A percentile compares a stretch with the other conserved stretches of the same genome.
phyloP scores from a whole-genome alignment of 2,113 vertebrate genomes.

The Gymnocephalus cernua region DNA sequence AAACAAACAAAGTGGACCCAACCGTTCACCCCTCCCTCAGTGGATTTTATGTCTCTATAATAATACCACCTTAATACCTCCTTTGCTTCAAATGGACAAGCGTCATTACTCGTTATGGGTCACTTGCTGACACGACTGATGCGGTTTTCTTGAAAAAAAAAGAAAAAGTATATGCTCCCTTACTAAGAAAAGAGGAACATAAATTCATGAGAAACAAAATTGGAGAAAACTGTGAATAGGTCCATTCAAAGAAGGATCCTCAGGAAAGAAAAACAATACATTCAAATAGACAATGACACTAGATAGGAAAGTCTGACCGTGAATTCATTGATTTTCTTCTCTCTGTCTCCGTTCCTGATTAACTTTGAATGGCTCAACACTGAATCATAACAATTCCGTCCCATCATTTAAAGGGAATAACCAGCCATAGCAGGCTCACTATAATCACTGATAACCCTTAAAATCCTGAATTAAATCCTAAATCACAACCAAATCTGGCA shows the following conservation, averaged over 20 bases:
- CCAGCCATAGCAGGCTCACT: background rate
- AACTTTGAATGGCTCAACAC: background rate
- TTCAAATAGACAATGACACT: background rate
- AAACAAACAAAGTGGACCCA: too few relatives aligned
- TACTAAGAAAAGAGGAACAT: too few relatives aligned
- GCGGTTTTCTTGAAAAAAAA: too few relatives aligned
- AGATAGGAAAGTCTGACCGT: background rate
- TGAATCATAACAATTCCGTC: background rate
- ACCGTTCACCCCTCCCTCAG: too few relatives aligned
- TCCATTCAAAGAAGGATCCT: background rate
- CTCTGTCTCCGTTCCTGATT: background rate
- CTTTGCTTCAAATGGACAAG: too few relatives aligned
- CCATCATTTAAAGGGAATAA: conserved; percentile 11
- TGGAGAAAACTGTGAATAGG: background rate
- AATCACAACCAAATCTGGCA: background rate
- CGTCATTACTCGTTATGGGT: background rate
- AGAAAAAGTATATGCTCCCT: too few relatives aligned
- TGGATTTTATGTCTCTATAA: too few relatives aligned
- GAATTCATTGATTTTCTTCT: background rate
- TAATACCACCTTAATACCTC: too few relatives aligned
- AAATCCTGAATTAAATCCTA: background rate
- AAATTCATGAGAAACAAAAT: background rate
- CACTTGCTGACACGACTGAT: background rate
- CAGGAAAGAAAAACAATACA: background rate
- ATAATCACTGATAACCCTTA: conserved; percentile 1